Evolutionary conservation across 2,888 invertebrate species (phyloP), one percentile per base, ranked within the genome.

Genomic region (Nomada flava): DNA sequence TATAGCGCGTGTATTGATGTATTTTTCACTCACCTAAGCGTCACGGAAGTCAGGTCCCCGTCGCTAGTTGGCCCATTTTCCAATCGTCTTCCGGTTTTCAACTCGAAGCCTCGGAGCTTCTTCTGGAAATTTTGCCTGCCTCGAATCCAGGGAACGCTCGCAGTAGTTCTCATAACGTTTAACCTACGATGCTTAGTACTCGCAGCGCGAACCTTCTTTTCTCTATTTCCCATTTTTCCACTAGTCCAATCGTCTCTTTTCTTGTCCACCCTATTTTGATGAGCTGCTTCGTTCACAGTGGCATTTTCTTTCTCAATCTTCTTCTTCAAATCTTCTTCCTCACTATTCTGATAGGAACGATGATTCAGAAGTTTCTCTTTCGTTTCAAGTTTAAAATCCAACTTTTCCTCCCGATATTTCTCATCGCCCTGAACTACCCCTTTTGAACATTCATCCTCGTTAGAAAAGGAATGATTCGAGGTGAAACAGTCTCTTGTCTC

Each of bases 21-120:
- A 36, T 7, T 36, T 50, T 26, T 44, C 18, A 77, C 85, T 76
- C 57, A 86, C 83, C 83, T 47, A 9, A 81, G 72, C 23, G 62
- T 52, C 18, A 68, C 44, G 29, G 62, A 47, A 36, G 47, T 55
- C 50, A 20, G 50, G 20, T 59, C 42, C 55, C 42, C 57, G 7
- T 69, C 57, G 4, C n/a, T 63, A 18, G 15, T 20, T 2, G 55
- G 23, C n/a, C 42, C 7, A 3, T 26, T 7, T 18, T 44, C 53
- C 7, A 11, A 11, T 1, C 42, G n/a, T 20, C 4, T 76, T 23
- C 18, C 68, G 9, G 10, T 26, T 7, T 29, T 79, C 60, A 44
- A 15, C 18, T 79, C 71, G 36, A 36, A 47, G 18, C 59, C 65
- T 0, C 65, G 53, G 1, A 69, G 53, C n/a, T 62, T 82, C 11